Base-by-base conservation (phyloP, 1,140 invertebrate species). In the Bombus superbus region DNA sequence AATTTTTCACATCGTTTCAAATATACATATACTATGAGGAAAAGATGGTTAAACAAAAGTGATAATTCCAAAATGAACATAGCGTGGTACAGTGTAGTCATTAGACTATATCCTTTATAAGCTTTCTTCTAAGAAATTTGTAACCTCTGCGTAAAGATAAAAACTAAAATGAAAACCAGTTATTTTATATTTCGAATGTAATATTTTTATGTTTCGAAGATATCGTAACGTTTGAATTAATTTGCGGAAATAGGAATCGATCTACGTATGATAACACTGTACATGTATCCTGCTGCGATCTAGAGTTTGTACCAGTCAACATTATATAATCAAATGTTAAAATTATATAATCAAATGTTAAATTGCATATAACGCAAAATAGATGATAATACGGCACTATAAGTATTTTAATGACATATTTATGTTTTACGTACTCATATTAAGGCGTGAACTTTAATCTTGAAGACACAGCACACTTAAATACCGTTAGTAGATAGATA, bases 401-500 rank as follows among this genome's bases (percentile, higher is more conserved):
- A 53, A 32, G 35, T 71, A 69, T 59, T 77, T 28, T 10, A 15
- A 47, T 8, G 59, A 38, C 35, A 10, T 22, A 44, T n/a, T 69
- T 44, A 15, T 22, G 25, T 22, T 15, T 62, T 84, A 84, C 82
- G 40, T 84, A 84, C 82, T 84, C 82, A 84, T 84, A 71, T 84
- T 53, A 25, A 1, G 9, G 0, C 3, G 9, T 79, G 40, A 59
- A 59, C 66, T 84, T 59, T 69, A 28, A 13, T 71, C 22, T 25
- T 69, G 38, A 10, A 9, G 32, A 32, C n/a, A 25, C n/a, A 22
- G 44, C 40, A 3, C n/a, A 59, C 47, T 71, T 3, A 18, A 3
- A 44, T 71, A 44, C 42, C 28, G 28, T 69, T 47, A n/a, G n/a
- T 15, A 25, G 35, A 57, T 9, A 32, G 11, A n/a, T 38, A 64